Percentiles rank a stretch among this genome's conserved stretches.
phyloP scores from a whole-genome alignment of 37 sponge, comb jelly and placozoan species.

The Crambe crambe region DNA sequence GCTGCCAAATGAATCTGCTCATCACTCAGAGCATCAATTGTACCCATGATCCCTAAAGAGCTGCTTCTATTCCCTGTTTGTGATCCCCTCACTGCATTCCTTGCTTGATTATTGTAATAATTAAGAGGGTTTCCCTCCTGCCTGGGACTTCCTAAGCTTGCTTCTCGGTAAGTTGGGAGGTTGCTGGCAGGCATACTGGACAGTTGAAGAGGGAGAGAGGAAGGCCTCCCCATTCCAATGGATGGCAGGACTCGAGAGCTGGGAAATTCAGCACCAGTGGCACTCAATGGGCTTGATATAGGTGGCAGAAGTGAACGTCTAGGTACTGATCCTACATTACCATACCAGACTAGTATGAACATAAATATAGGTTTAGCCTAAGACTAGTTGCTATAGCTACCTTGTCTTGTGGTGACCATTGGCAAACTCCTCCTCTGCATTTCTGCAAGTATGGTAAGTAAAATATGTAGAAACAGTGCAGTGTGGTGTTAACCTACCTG shows the following conservation, averaged over 20 bases:
- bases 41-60: background rate
- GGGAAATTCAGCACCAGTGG: too few species aligned
- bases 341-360: too few species aligned
- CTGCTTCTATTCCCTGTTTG: background rate
- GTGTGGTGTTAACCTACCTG: slow-evolving; percentile 1
- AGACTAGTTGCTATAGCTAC: too few species aligned
- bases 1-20: slow-evolving; percentile 73
- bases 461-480: background rate
- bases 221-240: too few species aligned
- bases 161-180: slow-evolving; percentile 1
- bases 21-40: slow-evolving; percentile 15
- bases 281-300: too few species aligned
- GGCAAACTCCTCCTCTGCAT: slow-evolving; percentile 9
- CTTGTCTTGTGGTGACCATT: too few species aligned
- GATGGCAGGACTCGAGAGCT: too few species aligned
- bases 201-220: too few species aligned
- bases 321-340: too few species aligned
- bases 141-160: background rate
- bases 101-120: too few species aligned
- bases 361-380: background rate
- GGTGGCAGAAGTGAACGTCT: too few species aligned
- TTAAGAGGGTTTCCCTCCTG: too few species aligned
- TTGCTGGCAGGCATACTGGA: background rate
- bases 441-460: background rate
- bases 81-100: background rate